Percentiles rank a stretch among this genome's conserved stretches.
phyloP scores from a whole-genome alignment of 2,113 vertebrate genomes.

The Varanus komodoensis region DNA sequence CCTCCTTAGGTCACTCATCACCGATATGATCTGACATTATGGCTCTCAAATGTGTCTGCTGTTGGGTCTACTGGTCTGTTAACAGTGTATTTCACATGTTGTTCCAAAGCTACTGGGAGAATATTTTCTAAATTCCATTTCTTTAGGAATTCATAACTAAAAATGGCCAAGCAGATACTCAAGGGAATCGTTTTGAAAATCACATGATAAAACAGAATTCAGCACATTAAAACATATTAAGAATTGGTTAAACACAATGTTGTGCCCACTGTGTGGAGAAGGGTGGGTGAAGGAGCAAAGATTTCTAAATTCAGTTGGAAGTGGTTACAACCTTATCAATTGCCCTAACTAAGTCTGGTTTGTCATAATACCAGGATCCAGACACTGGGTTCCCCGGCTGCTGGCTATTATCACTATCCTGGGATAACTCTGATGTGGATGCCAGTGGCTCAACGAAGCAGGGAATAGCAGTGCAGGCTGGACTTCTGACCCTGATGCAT shows the following conservation, averaged over 20 bases:
- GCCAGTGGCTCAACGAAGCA: no score
- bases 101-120: slow-evolving; percentile 14
- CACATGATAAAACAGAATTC: background rate
- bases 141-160: slow-evolving; percentile 1
- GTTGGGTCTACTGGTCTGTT: slow-evolving; percentile 26
- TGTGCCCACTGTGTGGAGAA: no score
- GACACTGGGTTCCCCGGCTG: background rate
- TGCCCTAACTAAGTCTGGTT: background rate
- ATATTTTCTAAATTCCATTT: background rate
- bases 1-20: background rate
- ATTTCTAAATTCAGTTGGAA: background rate
- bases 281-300: background rate
- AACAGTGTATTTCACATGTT: slow-evolving; percentile 39
- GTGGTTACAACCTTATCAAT: background rate
- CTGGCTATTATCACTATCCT: background rate
- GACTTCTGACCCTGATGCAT: no score
- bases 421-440: no score
- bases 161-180: slow-evolving; percentile 9
- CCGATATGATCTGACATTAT: slow-evolving; percentile 20
- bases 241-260: background rate
- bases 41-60: slow-evolving; percentile 30
- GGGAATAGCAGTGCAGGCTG: no score
- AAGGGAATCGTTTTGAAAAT: slow-evolving; percentile 1
- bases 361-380: background rate
- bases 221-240: slow-evolving; percentile 1